Evolutionary conservation across 2,797 vertebrate species (phyloP).

Genomic region (Microcaecilia unicolor): DNA sequence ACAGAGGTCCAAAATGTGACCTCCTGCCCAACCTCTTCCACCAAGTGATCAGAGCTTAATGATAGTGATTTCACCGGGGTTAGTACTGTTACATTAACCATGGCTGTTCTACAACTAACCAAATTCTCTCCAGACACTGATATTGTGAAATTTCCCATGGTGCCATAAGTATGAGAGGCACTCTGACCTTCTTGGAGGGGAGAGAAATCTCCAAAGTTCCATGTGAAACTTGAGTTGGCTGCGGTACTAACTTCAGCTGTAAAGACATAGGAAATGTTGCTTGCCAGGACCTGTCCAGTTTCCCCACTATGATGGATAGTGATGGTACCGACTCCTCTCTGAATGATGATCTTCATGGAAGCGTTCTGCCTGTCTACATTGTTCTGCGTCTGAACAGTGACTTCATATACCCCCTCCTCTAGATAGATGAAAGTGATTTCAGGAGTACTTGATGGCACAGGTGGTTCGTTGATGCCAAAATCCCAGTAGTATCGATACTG

Average conservation of each 20-base stretch:
- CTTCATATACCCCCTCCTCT: conserved; percentile 42
- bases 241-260: conserved; percentile 34
- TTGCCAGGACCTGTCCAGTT: conserved; percentile 11
- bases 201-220: conserved; percentile 65
- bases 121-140: conserved; percentile 44
- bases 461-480: conserved; percentile 6
- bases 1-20: conserved; percentile 39
- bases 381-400: conserved; percentile 48
- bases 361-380: conserved; percentile 42
- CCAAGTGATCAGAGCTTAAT: conserved; percentile 28
- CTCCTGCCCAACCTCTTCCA: conserved; percentile 38
- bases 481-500: conserved; percentile 49
- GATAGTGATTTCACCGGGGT: conserved; percentile 38
- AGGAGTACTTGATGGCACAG: conserved; percentile 12
- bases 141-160: conserved; percentile 38
- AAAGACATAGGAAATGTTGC: conserved; percentile 37
- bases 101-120: conserved; percentile 38
- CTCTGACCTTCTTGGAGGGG: conserved; percentile 19
- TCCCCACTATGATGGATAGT: conserved; percentile 24
- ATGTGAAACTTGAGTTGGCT: conserved; percentile 45
- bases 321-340: conserved; percentile 39
- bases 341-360: conserved; percentile 32
- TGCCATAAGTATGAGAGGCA: conserved; percentile 43
- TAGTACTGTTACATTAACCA: conserved; percentile 35
- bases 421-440: conserved; percentile 48